Percentiles rank a stretch among this genome's conserved stretches.
These are phyloP conservation scores for Epizoanthus ramosus DNA, from an alignment of 92 coral and sea anemone species.

Conservation along the genomic window DNA sequence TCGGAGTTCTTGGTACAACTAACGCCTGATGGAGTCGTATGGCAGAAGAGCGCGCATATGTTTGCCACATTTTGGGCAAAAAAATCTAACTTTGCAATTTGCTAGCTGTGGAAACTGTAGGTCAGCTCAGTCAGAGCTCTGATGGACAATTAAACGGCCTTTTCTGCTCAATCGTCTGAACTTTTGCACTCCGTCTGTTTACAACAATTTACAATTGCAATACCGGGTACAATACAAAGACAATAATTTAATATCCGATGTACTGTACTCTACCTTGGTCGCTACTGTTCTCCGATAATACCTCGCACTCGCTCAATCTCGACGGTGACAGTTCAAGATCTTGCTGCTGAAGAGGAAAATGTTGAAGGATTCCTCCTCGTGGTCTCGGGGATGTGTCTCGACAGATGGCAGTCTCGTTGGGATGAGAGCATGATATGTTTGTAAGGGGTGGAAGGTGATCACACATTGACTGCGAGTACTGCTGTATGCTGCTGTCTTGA, in stretches of 20 bases:
- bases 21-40: too few species aligned
- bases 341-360: conserved; percentile 17
- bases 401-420: not conserved
- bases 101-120: not conserved
- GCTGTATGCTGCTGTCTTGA: conserved; percentile 13
- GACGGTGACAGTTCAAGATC: conserved; percentile 39
- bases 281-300: conserved; percentile 39
- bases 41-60: too few species aligned
- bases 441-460: conserved; percentile 31
- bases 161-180: conserved; percentile 7
- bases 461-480: conserved; percentile 13
- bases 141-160: conserved; percentile 3
- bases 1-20: too few species aligned
- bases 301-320: conserved; percentile 24
- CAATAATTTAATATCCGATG: not conserved
- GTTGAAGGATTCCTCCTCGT: conserved; percentile 19
- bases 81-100: too few species aligned
- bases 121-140: not conserved
- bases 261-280: conserved; percentile 42
- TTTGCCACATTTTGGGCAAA: too few species aligned
- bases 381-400: not conserved
- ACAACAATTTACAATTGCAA: not conserved
- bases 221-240: conserved; percentile 19
- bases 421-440: conserved; percentile 8
- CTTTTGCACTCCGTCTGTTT: conserved; percentile 29